phyloP scores from a whole-genome alignment of 2,113 vertebrate genomes.

The Psephotus haematonotus region DNA sequence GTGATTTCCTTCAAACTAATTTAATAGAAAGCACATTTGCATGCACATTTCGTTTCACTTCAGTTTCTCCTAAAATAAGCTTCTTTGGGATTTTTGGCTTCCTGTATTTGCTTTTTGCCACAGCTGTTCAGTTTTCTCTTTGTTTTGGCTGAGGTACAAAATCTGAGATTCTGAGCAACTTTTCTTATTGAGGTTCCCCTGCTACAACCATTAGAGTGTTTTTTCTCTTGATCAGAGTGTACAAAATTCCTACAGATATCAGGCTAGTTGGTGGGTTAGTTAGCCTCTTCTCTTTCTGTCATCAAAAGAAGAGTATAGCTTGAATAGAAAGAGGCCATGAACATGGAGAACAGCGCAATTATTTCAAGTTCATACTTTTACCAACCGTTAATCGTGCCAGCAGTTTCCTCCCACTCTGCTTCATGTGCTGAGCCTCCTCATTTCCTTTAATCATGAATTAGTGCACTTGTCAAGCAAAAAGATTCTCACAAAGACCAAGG shows the following conservation, averaged over 20 bases:
- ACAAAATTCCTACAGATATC: background rate
- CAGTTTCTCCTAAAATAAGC: background rate
- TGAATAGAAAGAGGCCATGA: background rate
- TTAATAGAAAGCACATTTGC: background rate
- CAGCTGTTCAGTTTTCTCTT: background rate
- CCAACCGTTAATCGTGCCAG: constrained; percentile 5
- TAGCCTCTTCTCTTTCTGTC: background rate
- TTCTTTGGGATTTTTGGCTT: background rate
- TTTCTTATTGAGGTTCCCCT: background rate
- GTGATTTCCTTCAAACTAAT: background rate
- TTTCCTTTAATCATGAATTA: constrained; percentile 29
- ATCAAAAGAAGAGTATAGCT: background rate
- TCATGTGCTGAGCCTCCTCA: background rate
- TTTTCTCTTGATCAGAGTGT: background rate
- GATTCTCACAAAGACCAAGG: background rate
- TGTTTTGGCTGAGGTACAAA: background rate
- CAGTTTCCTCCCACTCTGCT: constrained; percentile 3
- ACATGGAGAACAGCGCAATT: background rate
- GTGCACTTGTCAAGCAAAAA: background rate
- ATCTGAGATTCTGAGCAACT: background rate
- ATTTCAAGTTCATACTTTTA: background rate
- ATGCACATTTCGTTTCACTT: background rate
- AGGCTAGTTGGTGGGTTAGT: background rate
- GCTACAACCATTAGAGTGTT: background rate
- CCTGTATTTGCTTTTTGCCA: background rate